Conservation (phyloP, 1,140 invertebrate genomes). For the Episyrphus balteatus region DNA sequence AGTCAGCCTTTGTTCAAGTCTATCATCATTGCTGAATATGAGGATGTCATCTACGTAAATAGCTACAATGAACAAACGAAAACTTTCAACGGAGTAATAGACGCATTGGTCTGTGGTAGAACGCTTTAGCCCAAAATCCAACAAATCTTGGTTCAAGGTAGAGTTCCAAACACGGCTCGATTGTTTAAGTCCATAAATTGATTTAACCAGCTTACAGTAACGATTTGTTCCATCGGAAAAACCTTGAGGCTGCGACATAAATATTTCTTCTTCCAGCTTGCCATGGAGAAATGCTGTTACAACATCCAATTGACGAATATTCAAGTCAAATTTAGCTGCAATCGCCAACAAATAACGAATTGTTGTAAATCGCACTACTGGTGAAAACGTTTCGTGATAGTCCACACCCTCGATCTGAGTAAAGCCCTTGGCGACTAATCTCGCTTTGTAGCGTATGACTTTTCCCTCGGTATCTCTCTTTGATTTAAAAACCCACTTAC, state of each 20-base stretch:
- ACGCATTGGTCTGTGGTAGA: slow-evolving; percentile 21
- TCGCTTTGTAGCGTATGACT: slow-evolving; percentile 19
- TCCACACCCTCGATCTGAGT: slow-evolving; percentile 18
- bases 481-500: slow-evolving; percentile 32
- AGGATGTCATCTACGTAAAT: slow-evolving; percentile 35
- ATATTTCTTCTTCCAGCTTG: slow-evolving; percentile 31
- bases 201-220: slow-evolving; percentile 29
- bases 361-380: slow-evolving; percentile 11
- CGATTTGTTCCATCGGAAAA: slow-evolving; percentile 16
- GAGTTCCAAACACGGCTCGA: slow-evolving; percentile 26
- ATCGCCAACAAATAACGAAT: not conserved
- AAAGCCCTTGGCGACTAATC: slow-evolving; percentile 27
- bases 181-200: slow-evolving; percentile 37
- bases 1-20: slow-evolving; percentile 9
- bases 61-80: slow-evolving; percentile 10
- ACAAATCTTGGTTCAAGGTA: slow-evolving; percentile 7
- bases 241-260: slow-evolving; percentile 28
- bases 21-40: slow-evolving; percentile 13
- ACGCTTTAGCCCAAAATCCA: slow-evolving; percentile 9
- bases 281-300: slow-evolving; percentile 38
- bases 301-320: slow-evolving; percentile 30
- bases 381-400: slow-evolving; percentile 27
- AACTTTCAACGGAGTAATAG: slow-evolving; percentile 10
- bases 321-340: not conserved
- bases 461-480: slow-evolving; percentile 15